phyloP scores from a whole-genome alignment of 2,797 vertebrate species.

The Myotis planiceps region DNA sequence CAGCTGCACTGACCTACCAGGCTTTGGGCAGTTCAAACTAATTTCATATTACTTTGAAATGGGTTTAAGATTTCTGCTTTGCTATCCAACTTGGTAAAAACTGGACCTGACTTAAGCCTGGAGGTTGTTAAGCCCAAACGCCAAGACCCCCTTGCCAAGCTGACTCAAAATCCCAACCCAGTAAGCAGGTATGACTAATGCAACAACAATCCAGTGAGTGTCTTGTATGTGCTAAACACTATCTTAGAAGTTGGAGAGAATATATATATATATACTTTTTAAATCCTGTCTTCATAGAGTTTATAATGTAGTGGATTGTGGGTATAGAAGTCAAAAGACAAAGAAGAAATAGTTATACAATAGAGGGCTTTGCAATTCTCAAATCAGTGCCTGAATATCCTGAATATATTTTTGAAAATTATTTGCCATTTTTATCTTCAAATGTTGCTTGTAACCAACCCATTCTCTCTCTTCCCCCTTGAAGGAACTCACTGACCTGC shows the following conservation, averaged over 20 bases:
- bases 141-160: background rate
- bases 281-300: background rate
- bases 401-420: background rate
- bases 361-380: background rate
- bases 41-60: background rate
- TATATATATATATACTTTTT: background rate
- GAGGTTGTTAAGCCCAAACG: background rate
- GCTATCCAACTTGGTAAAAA: background rate
- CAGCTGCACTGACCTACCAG: background rate
- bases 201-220: background rate
- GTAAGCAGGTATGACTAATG: background rate
- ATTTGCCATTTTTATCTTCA: background rate
- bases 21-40: background rate
- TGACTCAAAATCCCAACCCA: background rate
- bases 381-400: background rate
- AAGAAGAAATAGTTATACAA: background rate
- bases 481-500: background rate
- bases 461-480: background rate
- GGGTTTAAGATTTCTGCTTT: background rate
- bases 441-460: background rate
- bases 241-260: background rate
- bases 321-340: background rate
- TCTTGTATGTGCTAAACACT: background rate
- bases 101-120: background rate
- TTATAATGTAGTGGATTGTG: background rate